A percentile compares a stretch with the other conserved stretches of the same genome.
Conservation (phyloP, 2,888 invertebrate species). For the Dastarcus helophoroides region DNA sequence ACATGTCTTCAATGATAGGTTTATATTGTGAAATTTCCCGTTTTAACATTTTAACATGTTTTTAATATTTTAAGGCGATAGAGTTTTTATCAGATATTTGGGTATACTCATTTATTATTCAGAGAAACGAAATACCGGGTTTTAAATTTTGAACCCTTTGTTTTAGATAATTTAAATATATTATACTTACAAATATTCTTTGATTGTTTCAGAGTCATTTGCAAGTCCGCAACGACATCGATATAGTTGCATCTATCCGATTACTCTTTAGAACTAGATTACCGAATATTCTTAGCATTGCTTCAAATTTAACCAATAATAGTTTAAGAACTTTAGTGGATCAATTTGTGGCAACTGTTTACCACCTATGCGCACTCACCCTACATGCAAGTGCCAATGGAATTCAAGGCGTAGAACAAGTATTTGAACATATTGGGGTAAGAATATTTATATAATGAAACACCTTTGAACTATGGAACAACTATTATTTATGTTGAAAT, state of each 20-base stretch:
- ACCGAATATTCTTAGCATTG: slow-evolving; percentile 27
- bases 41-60: too few species aligned
- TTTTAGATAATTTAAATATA: background rate
- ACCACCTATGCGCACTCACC: slow-evolving; percentile 29
- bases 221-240: slow-evolving; percentile 29
- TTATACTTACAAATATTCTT: slow-evolving; percentile 3
- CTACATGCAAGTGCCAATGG: slow-evolving; percentile 31
- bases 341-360: slow-evolving; percentile 22
- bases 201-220: slow-evolving; percentile 27
- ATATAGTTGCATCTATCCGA: slow-evolving; percentile 30
- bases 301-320: slow-evolving; percentile 21
- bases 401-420: slow-evolving; percentile 33
- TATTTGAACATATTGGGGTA: slow-evolving; percentile 34
- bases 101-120: slow-evolving; percentile 1
- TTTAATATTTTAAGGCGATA: too few species aligned
- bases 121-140: background rate
- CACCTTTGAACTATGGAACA: too few species aligned
- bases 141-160: too few species aligned
- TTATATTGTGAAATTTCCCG: too few species aligned
- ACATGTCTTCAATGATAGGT: too few species aligned
- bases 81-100: too few species aligned
- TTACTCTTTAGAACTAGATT: slow-evolving; percentile 28
- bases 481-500: too few species aligned
- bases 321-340: slow-evolving; percentile 25
- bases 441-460: slow-evolving; percentile 13